Evolutionary conservation across 2,888 invertebrate genomes (phyloP).

Genomic region (Drosophila subsilvestris): DNA sequence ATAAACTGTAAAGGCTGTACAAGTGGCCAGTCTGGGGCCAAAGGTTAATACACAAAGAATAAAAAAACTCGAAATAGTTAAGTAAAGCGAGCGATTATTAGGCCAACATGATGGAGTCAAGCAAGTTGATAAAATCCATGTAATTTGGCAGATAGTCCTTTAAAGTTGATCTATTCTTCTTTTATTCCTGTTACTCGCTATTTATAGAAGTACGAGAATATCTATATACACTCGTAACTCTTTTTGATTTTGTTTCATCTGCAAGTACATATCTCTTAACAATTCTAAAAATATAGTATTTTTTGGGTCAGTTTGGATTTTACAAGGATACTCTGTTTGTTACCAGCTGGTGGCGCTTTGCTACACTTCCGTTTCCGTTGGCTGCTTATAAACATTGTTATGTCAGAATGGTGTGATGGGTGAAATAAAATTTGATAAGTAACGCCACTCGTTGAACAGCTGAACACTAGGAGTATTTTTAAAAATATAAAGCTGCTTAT

Average conservation of each 20-base stretch:
- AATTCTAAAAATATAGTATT: background rate
- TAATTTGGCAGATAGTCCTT: constrained; percentile 28
- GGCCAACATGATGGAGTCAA: constrained; percentile 13
- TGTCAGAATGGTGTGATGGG: constrained; percentile 9
- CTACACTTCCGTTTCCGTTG: constrained; percentile 26
- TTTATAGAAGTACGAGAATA: background rate
- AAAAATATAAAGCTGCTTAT: too few species aligned
- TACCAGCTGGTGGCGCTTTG: constrained; percentile 41
- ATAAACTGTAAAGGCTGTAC: constrained; percentile 35
- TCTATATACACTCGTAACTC: background rate
- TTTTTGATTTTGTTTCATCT: background rate
- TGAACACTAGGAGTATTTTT: constrained; percentile 19
- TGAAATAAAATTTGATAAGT: constrained; percentile 10
- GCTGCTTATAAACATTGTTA: constrained; percentile 26
- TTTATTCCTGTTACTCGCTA: background rate
- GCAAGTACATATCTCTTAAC: background rate
- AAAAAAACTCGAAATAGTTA: background rate
- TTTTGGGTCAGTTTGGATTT: background rate
- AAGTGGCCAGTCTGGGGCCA: constrained; percentile 19
- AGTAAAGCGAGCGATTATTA: constrained; percentile 29
- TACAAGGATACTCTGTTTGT: background rate
- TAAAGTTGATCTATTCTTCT: constrained; percentile 8
- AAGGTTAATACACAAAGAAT: constrained; percentile 17
- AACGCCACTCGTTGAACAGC: too few species aligned
- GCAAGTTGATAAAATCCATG: constrained; percentile 42